Evolutionary conservation across 1,140 invertebrate species (phyloP), one percentile per base, ranked within the genome.

Genomic region (Hypsibius dujardini): DNA sequence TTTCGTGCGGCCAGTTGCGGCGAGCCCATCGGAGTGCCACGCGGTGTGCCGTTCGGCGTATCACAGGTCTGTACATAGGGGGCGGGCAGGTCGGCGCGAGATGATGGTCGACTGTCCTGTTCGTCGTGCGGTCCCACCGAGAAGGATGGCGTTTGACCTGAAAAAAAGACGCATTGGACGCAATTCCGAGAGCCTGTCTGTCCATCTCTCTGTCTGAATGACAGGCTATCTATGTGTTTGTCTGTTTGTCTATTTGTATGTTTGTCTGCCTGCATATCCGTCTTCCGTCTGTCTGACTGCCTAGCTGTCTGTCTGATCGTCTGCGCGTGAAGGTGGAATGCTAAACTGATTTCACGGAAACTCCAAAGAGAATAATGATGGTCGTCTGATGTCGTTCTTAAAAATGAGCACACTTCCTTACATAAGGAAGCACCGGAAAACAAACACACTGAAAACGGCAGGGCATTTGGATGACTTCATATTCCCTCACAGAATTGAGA

Each of bases 61-160:
- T 67, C 62, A 67, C 62, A 67, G 50, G 50, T 56, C 7, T 56
- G 50, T 7, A 56, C n/a, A n/a, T n/a, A 12, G 50, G 50, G 50
- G 50, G n/a, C n/a, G 50, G 7, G 7, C 50, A 56, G 50, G 7
- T 56, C n/a, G 7, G 50, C 7, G 50, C 7, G n/a, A 12, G 50
- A 56, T 7, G 7, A 7, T n/a, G 50, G n/a, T 12, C n/a, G n/a
- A n/a, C n/a, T n/a, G n/a, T 56, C 50, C n/a, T 56, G 50, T 56
- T 67, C 12, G 42, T 67, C 12, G 42, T 67, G 12, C 12, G 3
- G 12, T 45, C 42, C 62, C 3, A 42, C 62, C 12, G 62, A 15
- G 42, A 67, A 67, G 12, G 62, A 67, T 67, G 62, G 62, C 45
- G 3, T 56, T 12, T 56, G 7, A n/a, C n/a, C 50, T 56, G 50